Base-by-base conservation (phyloP, 2,113 vertebrate species). In the Caretta caretta region DNA sequence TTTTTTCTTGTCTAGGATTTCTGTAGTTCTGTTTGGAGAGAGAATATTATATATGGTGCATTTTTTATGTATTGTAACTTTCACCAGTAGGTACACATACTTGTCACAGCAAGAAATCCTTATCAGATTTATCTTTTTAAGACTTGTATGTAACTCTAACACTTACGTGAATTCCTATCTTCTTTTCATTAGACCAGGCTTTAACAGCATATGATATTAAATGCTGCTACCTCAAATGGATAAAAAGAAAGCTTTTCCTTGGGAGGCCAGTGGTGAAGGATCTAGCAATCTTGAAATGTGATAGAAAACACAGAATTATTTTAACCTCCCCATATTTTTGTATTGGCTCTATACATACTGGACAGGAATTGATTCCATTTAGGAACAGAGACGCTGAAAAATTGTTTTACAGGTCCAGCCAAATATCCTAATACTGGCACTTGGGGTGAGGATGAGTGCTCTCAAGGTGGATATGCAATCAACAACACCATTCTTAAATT, bases 381-480 rank as follows among this genome's bases (percentile, higher is more conserved):
- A 50, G 27, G 75, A 54, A 84, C n/a, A 51, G 38, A 79, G 29
- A 86, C 46, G 51, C 48, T 75, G 62, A 84, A 51, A 72, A 91
- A 59, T 72, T 88, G 59, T 72, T 38, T 10, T 81, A 65, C 42
- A 42, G 31, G 59, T 80, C 78, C 81, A 72, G 5, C 65, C 65
- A 72, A 72, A 72, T 72, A 38, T 38, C n/a, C n/a, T 20, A 38
- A 72, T 72, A 38, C 17, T n/a, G 31, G 62, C 35, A 69, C 17
- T 20, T n/a, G 29, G 17, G 17, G n/a, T 91, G 19, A 42, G 24
- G 59, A 24, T 90, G 93, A 75, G 80, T 80, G 79, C 90, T 89
- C 85, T 96, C 59, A 80, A 84, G 72, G 38, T 79, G 93, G 35
- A 91, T 49, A 86, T 88, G 83, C 89, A 95, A 90, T 91, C 93